Percentiles rank a stretch among this genome's conserved stretches.
Evolutionary conservation across 2,888 invertebrate species (phyloP).

Genomic region (Clitarchus hookeri): DNA sequence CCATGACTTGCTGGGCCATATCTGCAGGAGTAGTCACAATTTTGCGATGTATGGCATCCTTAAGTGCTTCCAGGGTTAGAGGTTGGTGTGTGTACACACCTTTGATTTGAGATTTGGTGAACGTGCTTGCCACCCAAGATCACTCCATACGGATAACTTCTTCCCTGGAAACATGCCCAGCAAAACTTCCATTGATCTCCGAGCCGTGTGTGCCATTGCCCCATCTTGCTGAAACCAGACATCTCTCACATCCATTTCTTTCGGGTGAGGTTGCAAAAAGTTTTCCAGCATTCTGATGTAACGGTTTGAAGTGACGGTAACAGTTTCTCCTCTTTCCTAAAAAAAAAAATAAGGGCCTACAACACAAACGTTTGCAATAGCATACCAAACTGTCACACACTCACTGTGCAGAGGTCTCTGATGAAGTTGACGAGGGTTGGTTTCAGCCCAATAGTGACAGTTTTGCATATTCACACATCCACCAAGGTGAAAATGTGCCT

Average conservation of each 20-base stretch:
- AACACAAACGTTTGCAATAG: slow-evolving; percentile 30
- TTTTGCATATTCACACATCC: slow-evolving; percentile 33
- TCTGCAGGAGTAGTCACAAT: background rate
- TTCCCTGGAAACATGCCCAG: slow-evolving; percentile 24
- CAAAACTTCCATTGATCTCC: slow-evolving; percentile 16
- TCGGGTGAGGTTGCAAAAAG: slow-evolving; percentile 15
- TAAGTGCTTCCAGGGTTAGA: background rate
- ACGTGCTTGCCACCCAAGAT: slow-evolving; percentile 25
- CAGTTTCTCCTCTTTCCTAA: slow-evolving; percentile 30
- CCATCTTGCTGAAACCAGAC: slow-evolving; percentile 31
- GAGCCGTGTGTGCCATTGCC: slow-evolving; percentile 25
- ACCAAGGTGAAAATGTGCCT: background rate
- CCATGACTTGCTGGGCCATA: background rate
- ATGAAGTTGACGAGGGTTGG: slow-evolving; percentile 25
- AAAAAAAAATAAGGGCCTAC: slow-evolving; percentile 38
- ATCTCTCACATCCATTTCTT: background rate
- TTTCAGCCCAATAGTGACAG: slow-evolving; percentile 31
- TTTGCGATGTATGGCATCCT: background rate
- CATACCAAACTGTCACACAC: slow-evolving; percentile 36
- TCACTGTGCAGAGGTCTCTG: slow-evolving; percentile 30
- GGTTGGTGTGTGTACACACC: slow-evolving; percentile 19
- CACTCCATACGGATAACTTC: background rate
- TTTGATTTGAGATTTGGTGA: slow-evolving; percentile 19
- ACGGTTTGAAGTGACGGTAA: slow-evolving; percentile 20
- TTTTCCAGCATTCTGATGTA: background rate